Evolutionary conservation across 1,140 invertebrate species (phyloP), one percentile per base, ranked within the genome.

Genomic region (Atta colombica): DNA sequence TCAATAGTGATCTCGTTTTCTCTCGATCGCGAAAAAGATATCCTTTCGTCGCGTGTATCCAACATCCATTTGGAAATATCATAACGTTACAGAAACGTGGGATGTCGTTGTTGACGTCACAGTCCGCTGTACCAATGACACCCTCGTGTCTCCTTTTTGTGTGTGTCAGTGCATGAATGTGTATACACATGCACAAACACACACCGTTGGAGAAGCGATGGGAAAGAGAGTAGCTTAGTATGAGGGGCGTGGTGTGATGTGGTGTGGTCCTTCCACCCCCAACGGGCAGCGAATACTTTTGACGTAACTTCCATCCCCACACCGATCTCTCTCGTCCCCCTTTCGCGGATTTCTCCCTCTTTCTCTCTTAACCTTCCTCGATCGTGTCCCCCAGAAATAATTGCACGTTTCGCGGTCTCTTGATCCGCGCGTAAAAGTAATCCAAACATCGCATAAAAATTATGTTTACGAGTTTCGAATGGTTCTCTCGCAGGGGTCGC

Each of bases 381-480:
- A 82, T 85, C 31, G 61, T 31, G 72, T 69, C 66, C 78, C 69
- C 81, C 58, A 86, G 89, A 92, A 93, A 94, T 94, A 94, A 95
- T 95, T 93, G 94, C 92, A 86, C 92, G 89, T 94, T 94, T 94
- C 92, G 94, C 92, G 94, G 93, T 94, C 92, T 93, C 93, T 92
- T 92, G 92, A 93, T 94, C 91, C 89, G 88, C 88, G 92, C 91
- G 90, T 90, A 92, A 91, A 93, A 94, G 93, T 93, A 93, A 95
- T 94, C 92, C 94, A 94, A 95, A 94, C 93, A 93, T 91, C 88
- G 92, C 94, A 93, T 94, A 94, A 94, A 94, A 95, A 95, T 95
- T 94, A 95, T 93, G 93, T 95, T 95, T 95, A 95, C 93, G 94
- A 94, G 93, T 93, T 94, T 93, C 90, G 84, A 94, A 94, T 94